phyloP scores from a whole-genome alignment of 2,888 invertebrate genomes.

The Acleris emargana region DNA sequence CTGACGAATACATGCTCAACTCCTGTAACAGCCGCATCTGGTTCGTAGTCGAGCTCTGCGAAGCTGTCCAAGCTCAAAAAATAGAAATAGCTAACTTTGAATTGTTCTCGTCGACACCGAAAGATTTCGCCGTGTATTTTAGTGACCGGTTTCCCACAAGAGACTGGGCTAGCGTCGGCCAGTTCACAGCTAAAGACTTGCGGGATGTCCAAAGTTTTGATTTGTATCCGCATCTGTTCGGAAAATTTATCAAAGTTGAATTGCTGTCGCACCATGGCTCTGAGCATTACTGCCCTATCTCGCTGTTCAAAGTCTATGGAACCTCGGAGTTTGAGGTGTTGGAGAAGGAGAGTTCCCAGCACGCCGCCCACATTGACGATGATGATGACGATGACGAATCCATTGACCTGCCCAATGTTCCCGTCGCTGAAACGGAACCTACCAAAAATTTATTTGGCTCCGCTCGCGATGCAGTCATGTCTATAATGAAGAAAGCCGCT shows the following conservation, averaged over 20 bases:
- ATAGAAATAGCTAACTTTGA: constrained; percentile 99
- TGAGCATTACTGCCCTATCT: constrained; percentile 98
- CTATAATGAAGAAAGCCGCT: constrained; percentile 96
- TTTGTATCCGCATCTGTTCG: constrained; percentile 91
- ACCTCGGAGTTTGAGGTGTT: constrained; percentile 96
- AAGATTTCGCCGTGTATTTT: constrained; percentile 93
- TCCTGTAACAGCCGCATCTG: constrained; percentile 96
- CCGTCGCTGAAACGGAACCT: constrained; percentile 77
- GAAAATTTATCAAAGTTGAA: constrained; percentile 95
- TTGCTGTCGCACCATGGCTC: constrained; percentile 97
- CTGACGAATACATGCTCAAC: constrained; percentile 99
- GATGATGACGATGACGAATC: constrained; percentile 87
- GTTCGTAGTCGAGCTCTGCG: constrained; percentile 99
- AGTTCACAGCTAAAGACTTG: constrained; percentile 94
- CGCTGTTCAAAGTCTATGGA: constrained; percentile 96
- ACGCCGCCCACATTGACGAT: constrained; percentile 85
- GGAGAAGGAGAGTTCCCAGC: constrained; percentile 90
- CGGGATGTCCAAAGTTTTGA: constrained; percentile 94
- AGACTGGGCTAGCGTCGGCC: constrained; percentile 95
- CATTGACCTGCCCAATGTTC: constrained; percentile 81
- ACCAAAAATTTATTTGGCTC: constrained; percentile 91
- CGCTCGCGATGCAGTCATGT: constrained; percentile 95
- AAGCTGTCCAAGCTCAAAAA: constrained; percentile 97
- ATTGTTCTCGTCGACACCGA: constrained; percentile 97
- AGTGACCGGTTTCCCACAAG: constrained; percentile 95